These are phyloP conservation scores for Linurgus olivaceus DNA, from an alignment of 2,797 vertebrate species.

Conservation along the genomic window DNA sequence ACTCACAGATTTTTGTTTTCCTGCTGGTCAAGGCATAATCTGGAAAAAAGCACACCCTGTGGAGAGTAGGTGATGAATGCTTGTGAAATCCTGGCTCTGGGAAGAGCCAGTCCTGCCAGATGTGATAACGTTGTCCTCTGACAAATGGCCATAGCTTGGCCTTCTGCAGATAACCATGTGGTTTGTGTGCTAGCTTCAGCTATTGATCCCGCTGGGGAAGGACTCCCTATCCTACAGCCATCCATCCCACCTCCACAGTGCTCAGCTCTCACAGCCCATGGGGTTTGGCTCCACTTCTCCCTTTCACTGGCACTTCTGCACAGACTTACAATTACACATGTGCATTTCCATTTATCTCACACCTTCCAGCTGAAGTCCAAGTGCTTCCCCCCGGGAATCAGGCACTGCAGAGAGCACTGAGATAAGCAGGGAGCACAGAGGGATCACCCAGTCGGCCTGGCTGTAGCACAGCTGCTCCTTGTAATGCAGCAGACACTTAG, in stretches of 20 bases:
- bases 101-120: slow-evolving; percentile 25
- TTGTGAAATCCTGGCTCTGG: slow-evolving; percentile 18
- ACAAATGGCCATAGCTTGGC: neutral
- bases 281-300: neutral
- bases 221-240: neutral
- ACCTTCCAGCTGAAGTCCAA: neutral
- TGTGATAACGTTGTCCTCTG: slow-evolving; percentile 22
- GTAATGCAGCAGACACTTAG: neutral
- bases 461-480: neutral
- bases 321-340: neutral
- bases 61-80: slow-evolving; percentile 44
- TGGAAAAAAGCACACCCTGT: neutral
- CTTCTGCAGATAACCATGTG: neutral
- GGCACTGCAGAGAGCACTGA: neutral
- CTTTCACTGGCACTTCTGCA: neutral
- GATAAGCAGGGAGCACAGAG: neutral
- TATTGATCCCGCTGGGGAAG: neutral
- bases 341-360: neutral
- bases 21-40: neutral
- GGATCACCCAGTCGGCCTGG: neutral
- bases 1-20: neutral
- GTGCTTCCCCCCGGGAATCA: neutral
- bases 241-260: neutral
- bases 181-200: neutral
- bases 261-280: neutral